Conservation (phyloP, 1,140 invertebrate genomes). For the Orius laevigatus region DNA sequence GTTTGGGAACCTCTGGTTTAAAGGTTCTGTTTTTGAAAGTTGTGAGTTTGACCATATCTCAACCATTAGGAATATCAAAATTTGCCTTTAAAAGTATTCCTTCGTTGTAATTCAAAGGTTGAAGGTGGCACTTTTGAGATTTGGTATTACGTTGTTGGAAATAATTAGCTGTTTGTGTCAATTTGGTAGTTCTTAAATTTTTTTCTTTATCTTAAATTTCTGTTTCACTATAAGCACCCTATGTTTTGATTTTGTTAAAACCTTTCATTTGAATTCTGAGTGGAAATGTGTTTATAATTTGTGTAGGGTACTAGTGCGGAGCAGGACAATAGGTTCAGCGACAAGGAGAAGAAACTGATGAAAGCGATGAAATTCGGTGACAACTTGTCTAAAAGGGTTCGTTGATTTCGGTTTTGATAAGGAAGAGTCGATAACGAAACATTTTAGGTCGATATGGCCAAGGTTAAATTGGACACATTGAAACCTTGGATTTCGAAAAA, state of each 20-base stretch:
- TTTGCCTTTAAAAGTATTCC: no score
- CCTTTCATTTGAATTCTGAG: neutral
- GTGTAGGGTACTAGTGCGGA: slow-evolving; percentile 90
- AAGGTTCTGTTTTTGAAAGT: no score
- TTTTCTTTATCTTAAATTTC: neutral
- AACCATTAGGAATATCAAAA: no score
- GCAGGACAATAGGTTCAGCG: slow-evolving; percentile 96
- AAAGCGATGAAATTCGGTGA: slow-evolving; percentile 98
- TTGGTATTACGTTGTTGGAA: neutral
- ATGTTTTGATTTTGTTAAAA: neutral
- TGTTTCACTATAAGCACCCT: neutral
- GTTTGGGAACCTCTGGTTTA: no score
- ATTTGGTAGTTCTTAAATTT: neutral
- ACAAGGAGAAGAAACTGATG: slow-evolving; percentile 97
- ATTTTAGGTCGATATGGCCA: slow-evolving; percentile 91
- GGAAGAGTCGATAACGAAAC: neutral
- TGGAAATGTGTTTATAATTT: slow-evolving; percentile 14
- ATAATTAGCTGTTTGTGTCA: neutral
- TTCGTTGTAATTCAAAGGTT: no score
- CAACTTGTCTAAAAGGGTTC: slow-evolving; percentile 71
- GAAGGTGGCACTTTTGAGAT: neutral
- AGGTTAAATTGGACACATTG: slow-evolving; percentile 92
- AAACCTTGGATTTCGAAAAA: slow-evolving; percentile 98
- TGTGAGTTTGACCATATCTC: no score
- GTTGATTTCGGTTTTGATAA: slow-evolving; percentile 6